Percentiles rank a stretch among this genome's conserved stretches.
phyloP scores from a whole-genome alignment of 2,888 invertebrate species.

The Lamproptera curius region DNA sequence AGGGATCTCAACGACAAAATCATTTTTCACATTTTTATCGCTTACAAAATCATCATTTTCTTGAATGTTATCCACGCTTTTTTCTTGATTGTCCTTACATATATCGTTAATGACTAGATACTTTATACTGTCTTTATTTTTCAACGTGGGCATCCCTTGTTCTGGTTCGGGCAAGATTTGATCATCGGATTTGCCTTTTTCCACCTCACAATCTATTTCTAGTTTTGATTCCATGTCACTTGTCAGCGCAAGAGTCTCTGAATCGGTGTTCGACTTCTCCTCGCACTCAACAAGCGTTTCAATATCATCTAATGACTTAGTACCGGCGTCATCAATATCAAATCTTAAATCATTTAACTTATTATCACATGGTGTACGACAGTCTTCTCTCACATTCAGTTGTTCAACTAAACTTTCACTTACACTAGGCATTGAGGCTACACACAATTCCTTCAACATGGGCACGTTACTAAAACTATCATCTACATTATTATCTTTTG shows the following conservation, averaged over 20 bases:
- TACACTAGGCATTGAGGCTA: conserved; percentile 64
- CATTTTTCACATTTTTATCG: not conserved
- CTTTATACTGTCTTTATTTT: conserved; percentile 17
- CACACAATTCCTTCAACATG: conserved; percentile 62
- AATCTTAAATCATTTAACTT: conserved; percentile 54
- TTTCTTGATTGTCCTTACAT: conserved; percentile 12
- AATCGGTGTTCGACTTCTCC: conserved; percentile 28
- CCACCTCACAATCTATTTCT: conserved; percentile 34
- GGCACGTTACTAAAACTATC: conserved; percentile 60
- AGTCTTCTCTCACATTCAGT: conserved; percentile 64
- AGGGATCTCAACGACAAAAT: not conserved
- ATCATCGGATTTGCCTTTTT: conserved; percentile 19
- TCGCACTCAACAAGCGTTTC: conserved; percentile 24
- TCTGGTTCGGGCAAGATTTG: conserved; percentile 19
- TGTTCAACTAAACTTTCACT: conserved; percentile 54
- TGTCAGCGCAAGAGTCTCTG: conserved; percentile 11
- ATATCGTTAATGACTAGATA: conserved; percentile 26
- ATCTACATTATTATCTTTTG: conserved; percentile 52
- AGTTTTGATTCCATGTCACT: conserved; percentile 33
- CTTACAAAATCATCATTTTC: not conserved
- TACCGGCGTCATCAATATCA: conserved; percentile 54
- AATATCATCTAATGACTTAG: conserved; percentile 67
- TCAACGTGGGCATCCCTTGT: conserved; percentile 13
- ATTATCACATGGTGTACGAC: conserved; percentile 66
- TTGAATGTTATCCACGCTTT: not conserved